Conservation (phyloP, 2,888 invertebrate species). For the Netelia inedita region DNA sequence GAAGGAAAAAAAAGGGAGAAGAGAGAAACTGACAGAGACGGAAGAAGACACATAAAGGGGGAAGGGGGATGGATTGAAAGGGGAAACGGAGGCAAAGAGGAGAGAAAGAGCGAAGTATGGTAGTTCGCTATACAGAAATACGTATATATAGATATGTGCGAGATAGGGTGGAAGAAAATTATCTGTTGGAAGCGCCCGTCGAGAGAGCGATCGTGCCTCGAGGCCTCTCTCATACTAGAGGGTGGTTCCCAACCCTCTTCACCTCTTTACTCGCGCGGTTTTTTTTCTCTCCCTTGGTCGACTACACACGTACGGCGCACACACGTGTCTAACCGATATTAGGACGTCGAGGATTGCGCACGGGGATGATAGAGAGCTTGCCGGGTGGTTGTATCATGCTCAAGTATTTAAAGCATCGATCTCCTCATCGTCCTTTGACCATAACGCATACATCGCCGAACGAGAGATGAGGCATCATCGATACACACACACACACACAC, state of each 20-base stretch:
- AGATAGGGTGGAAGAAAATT: conserved; percentile 54
- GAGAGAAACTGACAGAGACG: conserved; percentile 20
- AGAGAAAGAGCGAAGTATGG: conserved; percentile 36
- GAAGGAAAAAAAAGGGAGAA: conserved; percentile 21
- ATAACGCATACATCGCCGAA: conserved; percentile 41
- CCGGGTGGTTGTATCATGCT: conserved; percentile 24
- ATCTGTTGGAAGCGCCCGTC: conserved; percentile 46
- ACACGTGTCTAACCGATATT: neutral
- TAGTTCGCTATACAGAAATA: neutral
- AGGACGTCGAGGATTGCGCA: neutral
- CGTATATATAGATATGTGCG: conserved; percentile 7
- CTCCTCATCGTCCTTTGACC: conserved; percentile 48
- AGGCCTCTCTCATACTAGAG: conserved; percentile 45
- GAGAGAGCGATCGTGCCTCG: conserved; percentile 60
- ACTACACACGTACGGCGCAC: neutral
- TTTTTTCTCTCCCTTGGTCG: conserved; percentile 3
- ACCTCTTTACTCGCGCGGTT: conserved; percentile 32
- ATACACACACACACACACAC: neutral
- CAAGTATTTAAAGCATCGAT: conserved; percentile 55
- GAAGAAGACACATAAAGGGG: neutral
- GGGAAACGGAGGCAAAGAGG: neutral
- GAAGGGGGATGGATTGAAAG: neutral
- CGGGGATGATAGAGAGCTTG: conserved; percentile 7
- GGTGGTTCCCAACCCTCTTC: conserved; percentile 20
- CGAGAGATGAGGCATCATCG: conserved; percentile 8